phyloP scores from a whole-genome alignment of 2,113 vertebrate species.

The Cephalophus harveyi region DNA sequence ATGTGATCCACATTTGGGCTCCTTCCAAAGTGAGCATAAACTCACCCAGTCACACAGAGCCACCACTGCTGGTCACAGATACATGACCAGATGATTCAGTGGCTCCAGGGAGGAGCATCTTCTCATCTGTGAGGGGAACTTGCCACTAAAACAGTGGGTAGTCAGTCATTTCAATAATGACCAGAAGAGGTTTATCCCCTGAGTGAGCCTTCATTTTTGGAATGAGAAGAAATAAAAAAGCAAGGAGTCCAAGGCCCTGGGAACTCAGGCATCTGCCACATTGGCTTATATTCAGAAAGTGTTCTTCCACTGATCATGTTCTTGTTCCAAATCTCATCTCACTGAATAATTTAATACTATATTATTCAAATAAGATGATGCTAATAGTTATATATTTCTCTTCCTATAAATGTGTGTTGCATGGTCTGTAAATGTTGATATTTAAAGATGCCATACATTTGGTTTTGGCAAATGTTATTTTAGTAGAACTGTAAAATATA shows the following conservation, averaged over 20 bases:
- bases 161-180: background rate
- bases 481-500: conserved; percentile 8
- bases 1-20: background rate
- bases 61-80: background rate
- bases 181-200: background rate
- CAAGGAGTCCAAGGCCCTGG: background rate
- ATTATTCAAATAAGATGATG: background rate
- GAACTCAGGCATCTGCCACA: background rate
- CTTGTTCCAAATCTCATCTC: background rate
- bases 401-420: background rate
- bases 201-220: background rate
- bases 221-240: background rate
- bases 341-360: background rate
- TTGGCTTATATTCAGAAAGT: background rate
- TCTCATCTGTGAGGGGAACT: background rate
- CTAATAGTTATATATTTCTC: background rate
- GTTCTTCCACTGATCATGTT: background rate
- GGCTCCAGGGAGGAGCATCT: background rate
- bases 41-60: accelerated
- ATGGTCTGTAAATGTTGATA: background rate
- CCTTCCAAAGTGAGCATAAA: background rate
- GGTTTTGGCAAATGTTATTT: background rate
- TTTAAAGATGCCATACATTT: background rate
- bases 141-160: background rate
- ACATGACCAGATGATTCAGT: too few species aligned